Conservation (phyloP, 2,113 vertebrate genomes). For the Thryonomys swinderianus region DNA sequence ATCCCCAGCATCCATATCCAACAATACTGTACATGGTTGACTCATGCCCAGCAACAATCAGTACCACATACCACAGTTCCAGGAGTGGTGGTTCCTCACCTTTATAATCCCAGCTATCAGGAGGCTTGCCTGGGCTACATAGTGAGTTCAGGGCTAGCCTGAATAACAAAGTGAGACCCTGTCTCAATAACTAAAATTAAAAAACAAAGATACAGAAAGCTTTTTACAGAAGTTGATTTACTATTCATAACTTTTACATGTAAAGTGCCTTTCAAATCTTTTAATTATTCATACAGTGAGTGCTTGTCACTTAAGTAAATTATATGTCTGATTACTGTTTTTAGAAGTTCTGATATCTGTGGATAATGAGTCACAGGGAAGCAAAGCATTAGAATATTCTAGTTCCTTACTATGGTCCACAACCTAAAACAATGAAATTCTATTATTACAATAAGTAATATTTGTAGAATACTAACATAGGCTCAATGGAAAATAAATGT, state of each 20-base stretch:
- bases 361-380: slow-evolving; percentile 21
- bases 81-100: too few species aligned
- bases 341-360: background rate
- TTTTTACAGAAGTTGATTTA: background rate
- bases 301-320: background rate
- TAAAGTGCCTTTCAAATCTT: background rate
- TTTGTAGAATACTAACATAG: background rate
- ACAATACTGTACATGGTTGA: too few species aligned
- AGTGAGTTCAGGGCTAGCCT: too few species aligned
- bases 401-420: background rate
- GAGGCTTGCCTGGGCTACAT: too few species aligned
- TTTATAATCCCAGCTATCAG: too few species aligned
- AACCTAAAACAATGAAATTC: background rate
- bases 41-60: too few species aligned
- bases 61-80: too few species aligned
- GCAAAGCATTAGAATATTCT: background rate
- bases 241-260: slow-evolving; percentile 22
- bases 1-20: too few species aligned
- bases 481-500: background rate
- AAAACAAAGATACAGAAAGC: too few species aligned
- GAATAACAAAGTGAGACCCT: too few species aligned
- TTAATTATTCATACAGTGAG: background rate
- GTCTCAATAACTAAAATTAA: too few species aligned
- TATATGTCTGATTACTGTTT: background rate
- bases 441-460: slow-evolving; percentile 39